These are phyloP conservation scores for Exephanes ischioxanthus DNA, from an alignment of 2,888 invertebrate species.

Conservation along the genomic window DNA sequence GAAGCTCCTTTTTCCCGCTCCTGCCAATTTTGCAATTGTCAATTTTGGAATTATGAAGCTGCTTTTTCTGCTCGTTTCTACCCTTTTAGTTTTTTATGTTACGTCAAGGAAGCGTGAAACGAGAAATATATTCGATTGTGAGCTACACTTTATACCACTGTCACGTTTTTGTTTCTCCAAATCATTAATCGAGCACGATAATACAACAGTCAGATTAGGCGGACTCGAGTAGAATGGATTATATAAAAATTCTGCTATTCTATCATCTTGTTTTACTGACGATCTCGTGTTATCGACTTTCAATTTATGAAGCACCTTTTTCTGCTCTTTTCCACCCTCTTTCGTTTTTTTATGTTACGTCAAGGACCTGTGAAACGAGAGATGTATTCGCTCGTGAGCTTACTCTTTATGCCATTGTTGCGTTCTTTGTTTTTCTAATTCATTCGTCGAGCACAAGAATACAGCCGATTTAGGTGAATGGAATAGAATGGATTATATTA, in stretches of 20 bases:
- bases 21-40: not conserved
- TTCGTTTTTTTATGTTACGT: slow-evolving; percentile 15
- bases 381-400: slow-evolving; percentile 27
- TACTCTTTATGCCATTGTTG: slow-evolving; percentile 8
- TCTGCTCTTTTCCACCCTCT: slow-evolving; percentile 9
- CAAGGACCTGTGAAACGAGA: slow-evolving; percentile 44
- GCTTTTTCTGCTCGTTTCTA: not conserved
- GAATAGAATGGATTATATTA: slow-evolving; percentile 1
- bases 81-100: too few relatives aligned
- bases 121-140: slow-evolving; percentile 33
- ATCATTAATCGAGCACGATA: slow-evolving; percentile 21
- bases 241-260: slow-evolving; percentile 5
- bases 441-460: slow-evolving; percentile 2
- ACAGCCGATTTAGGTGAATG: not conserved
- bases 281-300: not conserved
- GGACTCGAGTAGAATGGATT: slow-evolving; percentile 8
- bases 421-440: slow-evolving; percentile 40
- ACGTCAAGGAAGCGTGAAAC: slow-evolving; percentile 38
- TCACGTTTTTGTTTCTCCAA: slow-evolving; percentile 35
- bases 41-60: not conserved
- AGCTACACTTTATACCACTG: slow-evolving; percentile 12
- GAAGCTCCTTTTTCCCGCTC: too few relatives aligned
- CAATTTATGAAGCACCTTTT: not conserved
- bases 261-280: not conserved
- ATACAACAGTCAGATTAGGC: not conserved